A percentile compares a stretch with the other conserved stretches of the same genome.
Evolutionary conservation across 2,113 vertebrate species (phyloP).

Genomic region (Peromyscus maniculatus): DNA sequence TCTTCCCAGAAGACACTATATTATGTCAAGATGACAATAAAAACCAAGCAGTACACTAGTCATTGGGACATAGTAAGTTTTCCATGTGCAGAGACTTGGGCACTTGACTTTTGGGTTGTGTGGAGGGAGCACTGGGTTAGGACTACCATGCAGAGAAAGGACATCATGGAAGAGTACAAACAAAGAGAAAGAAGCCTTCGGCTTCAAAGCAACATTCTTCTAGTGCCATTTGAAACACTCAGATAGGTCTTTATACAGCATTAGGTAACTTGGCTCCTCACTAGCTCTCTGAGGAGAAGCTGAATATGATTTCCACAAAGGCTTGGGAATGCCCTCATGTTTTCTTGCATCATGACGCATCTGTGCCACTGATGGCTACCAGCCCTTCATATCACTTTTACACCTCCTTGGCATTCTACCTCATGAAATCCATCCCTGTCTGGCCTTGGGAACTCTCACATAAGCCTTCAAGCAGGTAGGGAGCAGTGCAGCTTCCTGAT

Average conservation of each 20-base stretch:
- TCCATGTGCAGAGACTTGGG: rapidly evolving
- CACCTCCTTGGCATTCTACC: rapidly evolving
- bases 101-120: not conserved
- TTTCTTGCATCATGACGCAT: too few relatives aligned
- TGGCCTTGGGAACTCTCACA: too few relatives aligned
- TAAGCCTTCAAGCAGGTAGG: not conserved
- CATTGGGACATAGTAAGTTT: too few relatives aligned
- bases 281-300: too few relatives aligned
- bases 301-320: rapidly evolving
- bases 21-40: too few relatives aligned
- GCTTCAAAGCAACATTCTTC: too few relatives aligned
- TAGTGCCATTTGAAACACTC: not conserved
- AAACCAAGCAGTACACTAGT: not conserved
- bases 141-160: not conserved
- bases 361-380: rapidly evolving
- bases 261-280: rapidly evolving
- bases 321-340: rapidly evolving
- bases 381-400: too few relatives aligned
- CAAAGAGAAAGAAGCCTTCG: not conserved
- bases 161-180: not conserved
- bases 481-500: rapidly evolving
- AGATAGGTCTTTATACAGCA: rapidly evolving
- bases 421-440: not conserved
- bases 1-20: too few relatives aligned
- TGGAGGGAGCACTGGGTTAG: rapidly evolving